Evolutionary conservation across 2,888 invertebrate genomes (phyloP), one percentile per base, ranked within the genome.

Genomic region (Drepana falcataria): DNA sequence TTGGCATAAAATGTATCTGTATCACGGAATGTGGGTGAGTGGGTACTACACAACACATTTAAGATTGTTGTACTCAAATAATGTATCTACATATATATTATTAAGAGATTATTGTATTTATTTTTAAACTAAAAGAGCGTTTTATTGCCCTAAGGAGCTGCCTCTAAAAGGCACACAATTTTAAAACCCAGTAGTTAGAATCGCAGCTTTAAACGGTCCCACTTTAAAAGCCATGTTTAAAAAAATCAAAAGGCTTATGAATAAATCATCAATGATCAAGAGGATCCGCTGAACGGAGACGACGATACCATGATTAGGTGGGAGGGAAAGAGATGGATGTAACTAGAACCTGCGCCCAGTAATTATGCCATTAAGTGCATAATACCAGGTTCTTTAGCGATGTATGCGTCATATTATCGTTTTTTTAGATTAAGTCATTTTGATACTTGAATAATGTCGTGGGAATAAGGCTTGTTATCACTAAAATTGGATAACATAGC

Each of bases 281-380:
- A 75, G 68, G 69, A 68, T 63, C 63, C 64, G 64, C 55, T 59
- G 60, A 70, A 82, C 55, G 58, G 71, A 63, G 77, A 76, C 52
- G 52, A 55, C 56, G 5, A 53, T 61, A 71, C 53, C 5, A n/a
- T 35, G 35, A 53, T 9, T 52, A 1, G 2, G 2, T 35, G 51
- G 44, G 73, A 66, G 59, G 48, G 69, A 83, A 58, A 54, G 75
- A 65, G 81, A 77, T 35, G 58, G 57, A 48, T 48, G 60, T 73
- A 71, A 73, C 69, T 78, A 76, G 77, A 74, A 69, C 67, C 68
- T 71, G 56, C 58, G 68, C 78, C 73, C 66, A 79, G 73, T 81
- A 84, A 86, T 87, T 86, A 87, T 83, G 80, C 78, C 80, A 85
- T 86, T 85, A 77, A 76, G 73, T 78, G 74, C 78, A 81, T 86